Evolutionary conservation across 2,888 invertebrate species (phyloP).

Genomic region (Hemithea aestivaria): DNA sequence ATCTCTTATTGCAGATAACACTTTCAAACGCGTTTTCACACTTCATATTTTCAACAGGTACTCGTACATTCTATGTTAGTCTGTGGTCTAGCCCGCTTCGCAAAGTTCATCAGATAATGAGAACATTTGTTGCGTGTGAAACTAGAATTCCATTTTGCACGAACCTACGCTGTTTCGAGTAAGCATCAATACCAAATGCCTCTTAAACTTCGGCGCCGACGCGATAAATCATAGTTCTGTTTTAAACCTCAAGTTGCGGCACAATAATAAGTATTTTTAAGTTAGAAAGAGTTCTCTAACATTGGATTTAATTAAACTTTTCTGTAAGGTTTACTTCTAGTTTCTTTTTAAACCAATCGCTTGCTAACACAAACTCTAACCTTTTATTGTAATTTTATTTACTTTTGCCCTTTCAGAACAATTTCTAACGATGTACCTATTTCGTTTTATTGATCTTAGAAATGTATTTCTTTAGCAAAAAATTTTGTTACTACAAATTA

Average conservation of each 20-base stretch:
- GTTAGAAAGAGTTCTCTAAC: too few relatives aligned
- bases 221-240: slow-evolving; percentile 56
- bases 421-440: too few relatives aligned
- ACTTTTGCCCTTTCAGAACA: too few relatives aligned
- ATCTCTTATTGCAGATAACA: too few relatives aligned
- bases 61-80: slow-evolving; percentile 23
- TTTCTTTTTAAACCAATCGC: background rate
- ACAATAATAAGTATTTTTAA: slow-evolving; percentile 5
- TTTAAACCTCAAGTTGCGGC: slow-evolving; percentile 29
- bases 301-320: too few relatives aligned
- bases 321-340: background rate
- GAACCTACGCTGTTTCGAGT: slow-evolving; percentile 56
- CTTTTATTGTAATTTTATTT: background rate
- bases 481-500: too few relatives aligned
- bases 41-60: too few relatives aligned
- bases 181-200: slow-evolving; percentile 56
- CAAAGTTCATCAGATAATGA: slow-evolving; percentile 76
- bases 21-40: too few relatives aligned
- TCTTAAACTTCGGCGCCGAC: slow-evolving; percentile 47
- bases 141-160: slow-evolving; percentile 75
- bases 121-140: slow-evolving; percentile 78
- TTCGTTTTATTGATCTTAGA: too few relatives aligned
- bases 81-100: slow-evolving; percentile 42
- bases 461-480: too few relatives aligned
- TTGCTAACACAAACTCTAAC: background rate